These are phyloP conservation scores for Trichonephila clavata DNA, from an alignment of 1,140 invertebrate species.

Conservation along the genomic window DNA sequence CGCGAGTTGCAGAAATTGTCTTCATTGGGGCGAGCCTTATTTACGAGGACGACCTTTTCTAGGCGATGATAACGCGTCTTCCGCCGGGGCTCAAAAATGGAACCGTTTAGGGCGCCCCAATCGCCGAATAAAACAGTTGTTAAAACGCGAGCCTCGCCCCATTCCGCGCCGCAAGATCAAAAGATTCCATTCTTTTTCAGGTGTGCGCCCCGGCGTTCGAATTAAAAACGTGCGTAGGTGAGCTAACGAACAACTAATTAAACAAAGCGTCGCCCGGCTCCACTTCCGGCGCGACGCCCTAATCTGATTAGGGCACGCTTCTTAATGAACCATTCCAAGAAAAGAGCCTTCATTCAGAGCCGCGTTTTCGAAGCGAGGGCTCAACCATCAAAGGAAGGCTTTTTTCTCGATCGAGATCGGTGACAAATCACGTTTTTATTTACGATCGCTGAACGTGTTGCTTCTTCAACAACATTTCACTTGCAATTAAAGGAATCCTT, in stretches of 20 bases:
- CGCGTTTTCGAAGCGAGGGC: background rate
- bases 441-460: background rate
- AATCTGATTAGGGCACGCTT: conserved; percentile 58
- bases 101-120: conserved; percentile 23
- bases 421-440: conserved; percentile 12
- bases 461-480: too few species aligned
- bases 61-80: conserved; percentile 2
- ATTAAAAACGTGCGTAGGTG: background rate
- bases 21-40: conserved; percentile 63
- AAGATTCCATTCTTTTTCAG: conserved; percentile 6
- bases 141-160: conserved; percentile 27
- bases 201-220: background rate
- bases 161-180: conserved; percentile 7
- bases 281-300: conserved; percentile 26
- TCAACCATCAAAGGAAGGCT: background rate
- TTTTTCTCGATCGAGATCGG: background rate
- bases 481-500: too few species aligned
- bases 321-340: conserved; percentile 47
- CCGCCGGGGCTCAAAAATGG: conserved; percentile 26
- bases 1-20: conserved; percentile 65
- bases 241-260: conserved; percentile 26
- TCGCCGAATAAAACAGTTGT: conserved; percentile 70
- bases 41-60: conserved; percentile 67
- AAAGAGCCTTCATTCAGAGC: background rate
- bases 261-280: background rate